phyloP scores from a whole-genome alignment of 2,113 vertebrate genomes.

The Ceyx melanurus region DNA sequence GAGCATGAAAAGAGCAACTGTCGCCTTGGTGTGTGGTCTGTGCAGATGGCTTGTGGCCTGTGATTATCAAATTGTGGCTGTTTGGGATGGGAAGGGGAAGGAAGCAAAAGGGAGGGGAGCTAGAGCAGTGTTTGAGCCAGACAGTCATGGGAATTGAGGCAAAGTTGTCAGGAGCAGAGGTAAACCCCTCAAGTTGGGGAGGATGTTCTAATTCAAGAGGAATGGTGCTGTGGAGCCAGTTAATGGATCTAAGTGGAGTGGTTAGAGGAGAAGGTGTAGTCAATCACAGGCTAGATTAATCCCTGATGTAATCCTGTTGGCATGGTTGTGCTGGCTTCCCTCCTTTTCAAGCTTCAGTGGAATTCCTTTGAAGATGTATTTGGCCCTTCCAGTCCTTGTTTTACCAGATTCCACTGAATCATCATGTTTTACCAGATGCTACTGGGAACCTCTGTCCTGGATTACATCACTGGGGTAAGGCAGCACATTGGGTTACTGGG shows the following conservation, averaged over 20 bases:
- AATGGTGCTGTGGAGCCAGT: slow-evolving; percentile 8
- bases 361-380: slow-evolving; percentile 45
- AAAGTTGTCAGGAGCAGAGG: slow-evolving; percentile 3
- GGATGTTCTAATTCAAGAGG: neutral
- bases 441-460: neutral
- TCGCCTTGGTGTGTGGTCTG: neutral
- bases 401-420: slow-evolving; percentile 58
- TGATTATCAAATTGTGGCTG: neutral
- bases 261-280: neutral
- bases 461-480: slow-evolving; percentile 45
- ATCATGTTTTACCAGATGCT: slow-evolving; percentile 56
- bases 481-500: neutral
- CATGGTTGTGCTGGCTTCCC: neutral
- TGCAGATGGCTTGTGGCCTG: neutral
- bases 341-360: neutral
- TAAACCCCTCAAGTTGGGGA: neutral
- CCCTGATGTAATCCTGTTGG: slow-evolving; percentile 46
- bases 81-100: neutral
- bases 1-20: neutral
- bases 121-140: neutral
- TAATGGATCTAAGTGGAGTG: neutral
- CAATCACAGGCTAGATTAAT: slow-evolving; percentile 9
- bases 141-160: slow-evolving; percentile 32
- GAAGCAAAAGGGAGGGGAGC: neutral
- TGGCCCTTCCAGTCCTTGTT: slow-evolving; percentile 31